These are phyloP conservation scores for Listronotus oregonensis DNA, from an alignment of 1,140 invertebrate species.

Conservation along the genomic window DNA sequence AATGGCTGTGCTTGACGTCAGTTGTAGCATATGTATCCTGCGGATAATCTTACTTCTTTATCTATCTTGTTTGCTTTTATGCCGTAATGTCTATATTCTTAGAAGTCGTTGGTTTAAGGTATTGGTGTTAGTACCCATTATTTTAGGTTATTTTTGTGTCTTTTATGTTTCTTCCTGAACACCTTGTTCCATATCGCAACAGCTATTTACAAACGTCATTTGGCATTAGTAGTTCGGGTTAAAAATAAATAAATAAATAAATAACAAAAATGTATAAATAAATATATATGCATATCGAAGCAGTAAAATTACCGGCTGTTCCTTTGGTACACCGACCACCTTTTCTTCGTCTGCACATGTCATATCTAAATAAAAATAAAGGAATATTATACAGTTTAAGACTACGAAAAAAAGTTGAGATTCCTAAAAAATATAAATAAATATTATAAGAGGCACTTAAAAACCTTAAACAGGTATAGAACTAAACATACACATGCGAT, in stretches of 20 bases:
- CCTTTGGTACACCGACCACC: slow-evolving; percentile 93
- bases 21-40: too few relatives aligned
- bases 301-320: slow-evolving; percentile 80
- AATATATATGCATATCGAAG: slow-evolving; percentile 5
- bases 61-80: too few relatives aligned
- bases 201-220: not conserved
- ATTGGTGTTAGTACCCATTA: not conserved
- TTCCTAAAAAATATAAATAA: too few relatives aligned
- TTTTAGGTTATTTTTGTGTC: not conserved
- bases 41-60: too few relatives aligned
- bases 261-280: slow-evolving; percentile 29
- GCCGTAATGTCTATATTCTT: too few relatives aligned
- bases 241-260: slow-evolving; percentile 34
- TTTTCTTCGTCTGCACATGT: slow-evolving; percentile 93
- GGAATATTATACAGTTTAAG: not conserved
- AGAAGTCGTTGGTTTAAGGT: too few relatives aligned
- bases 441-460: too few relatives aligned
- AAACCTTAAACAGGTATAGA: too few relatives aligned
- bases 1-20: too few relatives aligned
- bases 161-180: not conserved
- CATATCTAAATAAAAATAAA: slow-evolving; percentile 72
- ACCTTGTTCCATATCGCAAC: not conserved
- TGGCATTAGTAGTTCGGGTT: not conserved
- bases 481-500: too few relatives aligned
- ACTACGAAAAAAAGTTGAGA: not conserved